Percentiles rank a stretch among this genome's conserved stretches.
These are phyloP conservation scores for Lathamus discolor DNA, from an alignment of 2,113 vertebrate species.

Conservation along the genomic window DNA sequence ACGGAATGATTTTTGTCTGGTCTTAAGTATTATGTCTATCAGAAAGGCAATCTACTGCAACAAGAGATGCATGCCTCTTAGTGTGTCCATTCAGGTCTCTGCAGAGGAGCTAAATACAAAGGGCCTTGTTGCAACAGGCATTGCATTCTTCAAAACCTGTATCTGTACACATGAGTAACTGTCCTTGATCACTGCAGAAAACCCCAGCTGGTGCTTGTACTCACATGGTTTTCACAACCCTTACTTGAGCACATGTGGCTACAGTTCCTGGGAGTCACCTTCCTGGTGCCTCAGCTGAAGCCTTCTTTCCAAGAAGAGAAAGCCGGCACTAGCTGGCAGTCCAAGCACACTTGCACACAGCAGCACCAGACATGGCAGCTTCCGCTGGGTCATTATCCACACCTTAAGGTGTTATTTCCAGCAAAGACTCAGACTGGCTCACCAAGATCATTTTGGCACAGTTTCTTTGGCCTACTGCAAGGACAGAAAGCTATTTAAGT, in stretches of 20 bases:
- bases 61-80: neutral
- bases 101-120: neutral
- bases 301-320: neutral
- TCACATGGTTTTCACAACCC: rapidly evolving
- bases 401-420: neutral
- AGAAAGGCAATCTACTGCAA: neutral
- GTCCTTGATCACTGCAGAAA: neutral
- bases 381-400: rapidly evolving
- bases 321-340: neutral
- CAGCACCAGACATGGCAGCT: neutral
- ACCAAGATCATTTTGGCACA: neutral
- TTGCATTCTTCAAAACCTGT: neutral
- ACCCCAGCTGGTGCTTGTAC: neutral
- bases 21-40: neutral
- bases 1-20: neutral
- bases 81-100: neutral
- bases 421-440: neutral
- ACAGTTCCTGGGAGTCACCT: rapidly evolving
- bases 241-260: rapidly evolving
- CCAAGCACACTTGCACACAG: rapidly evolving
- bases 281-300: neutral
- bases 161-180: neutral
- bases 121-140: neutral
- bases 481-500: neutral
- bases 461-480: neutral